Conservation (phyloP, 2,113 vertebrate genomes). For the Galemys pyrenaicus region DNA sequence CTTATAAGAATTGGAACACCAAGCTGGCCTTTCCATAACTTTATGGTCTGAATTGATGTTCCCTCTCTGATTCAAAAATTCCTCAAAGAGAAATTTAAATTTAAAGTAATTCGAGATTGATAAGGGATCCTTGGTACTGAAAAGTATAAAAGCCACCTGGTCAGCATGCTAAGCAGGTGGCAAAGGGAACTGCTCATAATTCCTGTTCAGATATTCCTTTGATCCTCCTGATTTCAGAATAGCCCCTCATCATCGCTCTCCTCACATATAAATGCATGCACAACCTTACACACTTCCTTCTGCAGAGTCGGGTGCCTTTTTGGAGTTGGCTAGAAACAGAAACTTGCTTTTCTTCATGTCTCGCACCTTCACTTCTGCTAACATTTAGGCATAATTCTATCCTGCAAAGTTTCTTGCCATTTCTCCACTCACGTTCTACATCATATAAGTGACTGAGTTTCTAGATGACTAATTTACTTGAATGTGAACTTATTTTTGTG, state of each 20-base stretch:
- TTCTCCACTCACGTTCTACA: not conserved
- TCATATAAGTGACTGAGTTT: not conserved
- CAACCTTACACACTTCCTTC: not conserved
- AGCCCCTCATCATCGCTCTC: not conserved
- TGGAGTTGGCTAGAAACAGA: not conserved
- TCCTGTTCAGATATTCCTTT: not conserved
- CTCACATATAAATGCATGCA: not conserved
- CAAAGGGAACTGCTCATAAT: not conserved
- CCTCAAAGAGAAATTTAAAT: not conserved
- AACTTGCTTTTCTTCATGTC: not conserved
- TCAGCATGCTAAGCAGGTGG: not conserved
- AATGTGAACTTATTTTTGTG: not conserved
- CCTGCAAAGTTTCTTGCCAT: not conserved
- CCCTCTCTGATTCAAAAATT: not conserved
- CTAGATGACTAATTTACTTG: not conserved
- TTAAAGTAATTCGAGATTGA: not conserved
- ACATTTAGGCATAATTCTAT: not conserved
- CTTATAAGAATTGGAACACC: not conserved
- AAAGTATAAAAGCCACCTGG: not conserved
- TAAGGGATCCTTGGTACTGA: not conserved
- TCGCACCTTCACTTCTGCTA: not conserved
- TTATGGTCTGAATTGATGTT: not conserved
- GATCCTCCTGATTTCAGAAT: not conserved
- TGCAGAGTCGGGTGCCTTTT: not conserved
- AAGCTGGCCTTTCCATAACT: not conserved